Base-by-base conservation (phyloP, 2,888 invertebrate species). In the Liopterus haemorrhoidalis region DNA sequence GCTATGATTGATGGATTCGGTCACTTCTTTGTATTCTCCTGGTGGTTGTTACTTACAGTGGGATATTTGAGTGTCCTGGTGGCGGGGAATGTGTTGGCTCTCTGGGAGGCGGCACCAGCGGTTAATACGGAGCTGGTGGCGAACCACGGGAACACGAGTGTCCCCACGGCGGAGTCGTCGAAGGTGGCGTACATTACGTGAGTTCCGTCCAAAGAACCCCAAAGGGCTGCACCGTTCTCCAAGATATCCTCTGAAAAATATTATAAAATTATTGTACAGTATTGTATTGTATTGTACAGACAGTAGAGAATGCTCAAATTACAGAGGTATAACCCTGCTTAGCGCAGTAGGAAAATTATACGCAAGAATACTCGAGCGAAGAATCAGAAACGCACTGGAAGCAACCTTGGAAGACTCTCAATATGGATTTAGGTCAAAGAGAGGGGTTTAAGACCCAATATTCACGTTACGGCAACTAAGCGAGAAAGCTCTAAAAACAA, bases 151-250 rank as follows among this genome's bases (percentile, higher is more conserved):
- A 85, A 87, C 59, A 79, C 78, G 68, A 87, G 74, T 62, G 80
- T 77, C 30, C 84, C 81, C 42, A 88, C 87, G 52, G 76, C 75
- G 44, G 80, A 78, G 70, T 91, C 91, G 71, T 91, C 88, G 71
- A 90, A 91, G 55, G 82, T 80, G 41, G 85, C 88, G 70, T 81
- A 96, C 64, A 93, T 76, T 48, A 96, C 78, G 60, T 83, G 81
- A 25, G 80, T 76, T 38, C 92, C 92, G 65, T 88, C 86, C 12
- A 76, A 72, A 43, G 83, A 88, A 65, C 86, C 81, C 95, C 95
- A 96, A 56, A 88, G 72, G 35, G 93, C 93, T 61, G 87, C 80
- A 45, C 80, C 82, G 53, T 75, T 74, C 54, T 82, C 80, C 61
- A 93, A 75, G 61, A 94, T 83, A 72, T 94, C 92, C 77, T 94